phyloP scores from a whole-genome alignment of 2,888 invertebrate species.

The Microctonus brassicae region DNA sequence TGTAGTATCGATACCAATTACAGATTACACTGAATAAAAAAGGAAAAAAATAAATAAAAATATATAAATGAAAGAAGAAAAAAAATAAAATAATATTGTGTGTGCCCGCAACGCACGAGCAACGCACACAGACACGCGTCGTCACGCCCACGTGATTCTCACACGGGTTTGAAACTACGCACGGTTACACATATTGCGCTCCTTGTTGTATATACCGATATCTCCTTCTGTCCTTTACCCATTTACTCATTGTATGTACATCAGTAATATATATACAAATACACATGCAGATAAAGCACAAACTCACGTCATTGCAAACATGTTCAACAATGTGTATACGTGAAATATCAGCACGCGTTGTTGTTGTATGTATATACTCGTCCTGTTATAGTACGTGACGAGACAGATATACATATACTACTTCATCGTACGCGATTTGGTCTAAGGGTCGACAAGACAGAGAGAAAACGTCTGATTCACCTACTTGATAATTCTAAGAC shows the following conservation, averaged over 20 bases:
- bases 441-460: slow-evolving; percentile 13
- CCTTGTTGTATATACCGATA: not conserved
- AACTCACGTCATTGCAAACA: slow-evolving; percentile 7
- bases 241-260: not conserved
- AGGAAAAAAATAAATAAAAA: not conserved
- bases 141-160: slow-evolving; percentile 39
- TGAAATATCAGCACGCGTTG: slow-evolving; percentile 22
- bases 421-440: slow-evolving; percentile 5
- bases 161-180: slow-evolving; percentile 10
- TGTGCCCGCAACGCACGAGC: slow-evolving; percentile 24
- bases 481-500: not conserved
- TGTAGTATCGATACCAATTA: slow-evolving; percentile 32
- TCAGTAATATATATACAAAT: not conserved
- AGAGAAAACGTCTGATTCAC: not conserved
- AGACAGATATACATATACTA: slow-evolving; percentile 16
- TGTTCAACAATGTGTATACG: slow-evolving; percentile 1
- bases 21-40: slow-evolving; percentile 28
- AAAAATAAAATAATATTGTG: slow-evolving; percentile 1
- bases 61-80: not conserved
- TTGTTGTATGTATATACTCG: not conserved
- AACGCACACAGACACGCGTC: slow-evolving; percentile 36
- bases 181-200: slow-evolving; percentile 12
- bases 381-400: slow-evolving; percentile 21
- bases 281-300: not conserved
- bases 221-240: not conserved